Percentiles rank a stretch among this genome's conserved stretches.
Evolutionary conservation across 1,140 invertebrate species (phyloP).

Genomic region (Olivierus martensii): DNA sequence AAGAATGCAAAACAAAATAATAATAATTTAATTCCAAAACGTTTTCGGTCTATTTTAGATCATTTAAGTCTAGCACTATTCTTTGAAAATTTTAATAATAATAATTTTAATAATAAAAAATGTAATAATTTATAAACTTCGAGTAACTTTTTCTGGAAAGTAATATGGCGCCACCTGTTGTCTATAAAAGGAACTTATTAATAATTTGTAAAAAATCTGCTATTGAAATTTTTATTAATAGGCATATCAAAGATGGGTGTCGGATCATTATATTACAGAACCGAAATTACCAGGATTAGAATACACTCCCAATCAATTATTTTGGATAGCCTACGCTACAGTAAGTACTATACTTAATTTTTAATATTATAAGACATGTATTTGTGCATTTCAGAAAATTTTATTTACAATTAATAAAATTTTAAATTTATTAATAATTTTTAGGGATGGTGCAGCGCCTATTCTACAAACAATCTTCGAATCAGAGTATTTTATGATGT

Average conservation of each 20-base stretch:
- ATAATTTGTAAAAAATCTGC: too few species aligned
- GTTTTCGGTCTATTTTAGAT: too few species aligned
- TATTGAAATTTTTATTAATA: neutral
- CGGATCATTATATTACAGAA: conserved; percentile 14
- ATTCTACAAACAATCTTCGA: neutral
- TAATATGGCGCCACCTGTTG: too few species aligned
- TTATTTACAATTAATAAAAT: neutral
- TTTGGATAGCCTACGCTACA: conserved; percentile 74
- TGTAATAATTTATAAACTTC: too few species aligned
- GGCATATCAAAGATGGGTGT: conserved; percentile 5
- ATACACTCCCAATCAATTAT: conserved; percentile 58
- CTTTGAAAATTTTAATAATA: too few species aligned
- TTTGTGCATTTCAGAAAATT: neutral
- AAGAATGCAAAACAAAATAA: too few species aligned
- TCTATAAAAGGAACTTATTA: too few species aligned
- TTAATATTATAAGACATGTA: neutral
- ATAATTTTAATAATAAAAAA: too few species aligned
- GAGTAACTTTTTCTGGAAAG: too few species aligned
- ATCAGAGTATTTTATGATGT: conserved; percentile 1
- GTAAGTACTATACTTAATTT: conserved; percentile 40
- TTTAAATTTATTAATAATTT: neutral
- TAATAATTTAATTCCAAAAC: too few species aligned
- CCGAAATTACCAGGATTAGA: conserved; percentile 57
- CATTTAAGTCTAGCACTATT: too few species aligned
- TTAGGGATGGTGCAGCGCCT: conserved; percentile 6